A percentile compares a stretch with the other conserved stretches of the same genome.
Conservation (phyloP, 2,113 vertebrate species). For the Aptenodytes forsteri region DNA sequence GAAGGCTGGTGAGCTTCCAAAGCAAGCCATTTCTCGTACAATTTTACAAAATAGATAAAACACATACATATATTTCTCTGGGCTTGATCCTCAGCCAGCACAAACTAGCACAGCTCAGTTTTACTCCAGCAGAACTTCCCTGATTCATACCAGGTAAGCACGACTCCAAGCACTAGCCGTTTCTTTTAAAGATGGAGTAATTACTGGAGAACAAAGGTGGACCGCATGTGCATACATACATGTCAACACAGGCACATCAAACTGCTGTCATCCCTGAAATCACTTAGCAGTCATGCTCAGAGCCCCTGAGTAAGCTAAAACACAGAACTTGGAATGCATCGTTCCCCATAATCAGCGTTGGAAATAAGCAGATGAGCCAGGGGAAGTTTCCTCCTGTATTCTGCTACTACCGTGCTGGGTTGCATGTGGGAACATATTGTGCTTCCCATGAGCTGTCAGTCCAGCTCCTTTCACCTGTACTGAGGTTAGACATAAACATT, state of each 20-base stretch:
- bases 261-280: background rate
- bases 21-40: background rate
- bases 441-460: background rate
- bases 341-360: background rate
- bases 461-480: background rate
- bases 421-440: background rate
- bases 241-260: background rate
- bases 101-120: background rate
- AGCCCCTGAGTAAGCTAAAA: background rate
- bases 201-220: background rate
- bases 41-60: background rate
- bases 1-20: background rate
- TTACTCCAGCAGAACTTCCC: background rate
- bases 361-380: background rate
- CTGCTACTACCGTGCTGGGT: background rate
- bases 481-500: background rate
- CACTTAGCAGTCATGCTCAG: background rate
- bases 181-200: background rate
- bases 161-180: rapidly evolving
- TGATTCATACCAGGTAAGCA: background rate
- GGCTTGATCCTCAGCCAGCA: background rate
- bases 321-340: background rate
- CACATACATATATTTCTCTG: background rate
- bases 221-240: background rate
- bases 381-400: background rate